Base-by-base conservation (phyloP, 2,888 invertebrate species). In the Auanema freiburgensis region DNA sequence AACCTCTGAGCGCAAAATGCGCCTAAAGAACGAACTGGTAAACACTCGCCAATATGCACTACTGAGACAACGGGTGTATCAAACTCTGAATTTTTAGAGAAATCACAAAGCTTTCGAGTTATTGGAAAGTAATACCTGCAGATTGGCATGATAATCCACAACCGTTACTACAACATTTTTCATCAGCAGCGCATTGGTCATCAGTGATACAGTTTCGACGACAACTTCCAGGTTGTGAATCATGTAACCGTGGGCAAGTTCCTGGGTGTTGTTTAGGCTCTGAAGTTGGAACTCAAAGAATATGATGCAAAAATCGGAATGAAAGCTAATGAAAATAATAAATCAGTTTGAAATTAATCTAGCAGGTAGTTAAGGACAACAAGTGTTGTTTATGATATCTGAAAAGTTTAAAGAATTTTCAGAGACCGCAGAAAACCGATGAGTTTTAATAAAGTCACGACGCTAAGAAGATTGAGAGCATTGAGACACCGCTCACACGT, bases 101-200 rank as follows among this genome's bases (percentile, higher is more conserved):
- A 51, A 0, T 53, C 50, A 14, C 57, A 54, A 16, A 59, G 61
- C 43, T 43, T 43, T 43, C n/a, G 43, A 12, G 11, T 21, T n/a
- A 10, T 16, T 50, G 16, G 50, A 23, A 2, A 3, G 46, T 8
- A 52, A 8, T 42, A 63, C 63, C 63, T 50, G 72, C 60, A 43
- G 66, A 58, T 25, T 66, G 54, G 60, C 81, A 81, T 11, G 65
- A 63, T 24, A 79, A 53, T 8, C 81, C 80, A 58, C 81, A 81
- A 8, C 82, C 82, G 55, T 77, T 77, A 65, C 72, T 77, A 61
- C 82, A 82, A 59, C 82, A 82, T 57, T 78, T 80, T 23, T 79
- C 67, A 6, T 53, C 49, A 10, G 46, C 21, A n/a, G 58, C 42
- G 55, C 81, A 81, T 41, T 79, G 74, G 5, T 56, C 63, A 57